Percentiles rank a stretch among this genome's conserved stretches.
phyloP scores from a whole-genome alignment of 2,797 vertebrate species.

The Syncerus caffer region DNA sequence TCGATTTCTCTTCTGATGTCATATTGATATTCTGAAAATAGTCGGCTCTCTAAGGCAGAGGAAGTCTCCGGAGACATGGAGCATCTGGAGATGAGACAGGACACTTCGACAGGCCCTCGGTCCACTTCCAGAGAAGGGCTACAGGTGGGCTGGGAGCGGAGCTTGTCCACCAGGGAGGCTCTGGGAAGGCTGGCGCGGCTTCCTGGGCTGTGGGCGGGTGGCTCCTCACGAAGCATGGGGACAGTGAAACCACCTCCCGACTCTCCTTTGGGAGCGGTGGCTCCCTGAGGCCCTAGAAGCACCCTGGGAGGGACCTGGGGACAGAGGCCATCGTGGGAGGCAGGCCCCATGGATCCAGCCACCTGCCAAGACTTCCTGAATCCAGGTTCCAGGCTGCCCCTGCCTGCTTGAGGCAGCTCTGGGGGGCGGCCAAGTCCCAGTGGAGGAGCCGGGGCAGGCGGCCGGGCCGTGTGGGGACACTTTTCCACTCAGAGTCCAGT shows the following conservation, averaged over 20 bases:
- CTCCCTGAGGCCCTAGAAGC: conserved; percentile 84
- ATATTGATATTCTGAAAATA: accelerated
- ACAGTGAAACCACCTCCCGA: conserved; percentile 66
- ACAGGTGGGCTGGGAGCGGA: accelerated
- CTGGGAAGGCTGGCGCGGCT: not conserved
- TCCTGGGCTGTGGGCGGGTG: accelerated
- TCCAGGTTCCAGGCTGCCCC: not conserved
- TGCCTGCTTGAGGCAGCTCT: not conserved
- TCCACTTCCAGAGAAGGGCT: not conserved
- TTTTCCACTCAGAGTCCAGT: not conserved
- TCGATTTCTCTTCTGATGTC: not conserved
- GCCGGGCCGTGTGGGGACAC: accelerated
- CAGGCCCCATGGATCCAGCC: not conserved
- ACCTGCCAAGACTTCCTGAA: not conserved
- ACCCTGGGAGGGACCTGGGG: conserved; percentile 70
- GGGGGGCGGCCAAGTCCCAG: not conserved
- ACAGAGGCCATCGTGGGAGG: not conserved
- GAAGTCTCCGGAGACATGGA: accelerated
- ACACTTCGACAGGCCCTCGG: accelerated
- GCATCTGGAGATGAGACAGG: accelerated
- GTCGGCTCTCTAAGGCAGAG: accelerated
- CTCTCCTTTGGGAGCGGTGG: conserved; percentile 85
- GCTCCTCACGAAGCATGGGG: not conserved
- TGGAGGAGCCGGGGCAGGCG: not conserved
- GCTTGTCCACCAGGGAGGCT: accelerated